Percentiles rank a stretch among this genome's conserved stretches.
These are phyloP conservation scores for Paramormyrops kingsleyae DNA, from an alignment of 2,113 vertebrate species.

Conservation along the genomic window DNA sequence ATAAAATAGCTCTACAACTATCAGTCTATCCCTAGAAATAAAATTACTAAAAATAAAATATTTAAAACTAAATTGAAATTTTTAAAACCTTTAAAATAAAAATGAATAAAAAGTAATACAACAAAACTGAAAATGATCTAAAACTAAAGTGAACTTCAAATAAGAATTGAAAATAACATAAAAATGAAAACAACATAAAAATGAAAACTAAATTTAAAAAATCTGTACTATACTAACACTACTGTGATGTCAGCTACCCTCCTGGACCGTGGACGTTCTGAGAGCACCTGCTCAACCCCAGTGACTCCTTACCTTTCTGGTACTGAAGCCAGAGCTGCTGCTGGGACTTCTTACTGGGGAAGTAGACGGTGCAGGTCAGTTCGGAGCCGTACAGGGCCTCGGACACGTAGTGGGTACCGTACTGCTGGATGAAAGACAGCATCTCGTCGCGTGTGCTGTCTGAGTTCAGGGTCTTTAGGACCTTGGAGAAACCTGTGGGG, in stretches of 20 bases:
- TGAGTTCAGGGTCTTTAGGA: slow-evolving; percentile 83
- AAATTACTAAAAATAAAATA: not conserved
- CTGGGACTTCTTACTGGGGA: slow-evolving; percentile 96
- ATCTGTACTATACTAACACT: not conserved
- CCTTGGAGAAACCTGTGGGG: slow-evolving; percentile 78
- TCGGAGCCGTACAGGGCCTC: slow-evolving; percentile 93
- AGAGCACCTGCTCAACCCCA: not conserved
- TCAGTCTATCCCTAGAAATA: not conserved
- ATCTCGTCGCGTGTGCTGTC: slow-evolving; percentile 90
- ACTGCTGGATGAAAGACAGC: slow-evolving; percentile 82
- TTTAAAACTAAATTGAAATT: not conserved
- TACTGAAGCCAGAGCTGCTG: slow-evolving; percentile 99
- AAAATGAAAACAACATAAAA: not conserved
- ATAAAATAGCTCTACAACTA: not conserved
- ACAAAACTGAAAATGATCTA: not conserved
- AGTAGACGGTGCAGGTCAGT: slow-evolving; percentile 91
- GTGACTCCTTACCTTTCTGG: slow-evolving; percentile 84
- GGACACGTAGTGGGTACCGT: slow-evolving; percentile 86
- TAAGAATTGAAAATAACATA: not conserved
- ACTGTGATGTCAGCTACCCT: not conserved
- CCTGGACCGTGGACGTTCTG: not conserved
- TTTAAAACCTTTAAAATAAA: not conserved
- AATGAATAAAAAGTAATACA: not conserved
- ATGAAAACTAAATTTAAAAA: not conserved
- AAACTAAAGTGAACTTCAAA: not conserved